Conservation (phyloP, 2,113 vertebrate species). For the Lipotes vexillifer region DNA sequence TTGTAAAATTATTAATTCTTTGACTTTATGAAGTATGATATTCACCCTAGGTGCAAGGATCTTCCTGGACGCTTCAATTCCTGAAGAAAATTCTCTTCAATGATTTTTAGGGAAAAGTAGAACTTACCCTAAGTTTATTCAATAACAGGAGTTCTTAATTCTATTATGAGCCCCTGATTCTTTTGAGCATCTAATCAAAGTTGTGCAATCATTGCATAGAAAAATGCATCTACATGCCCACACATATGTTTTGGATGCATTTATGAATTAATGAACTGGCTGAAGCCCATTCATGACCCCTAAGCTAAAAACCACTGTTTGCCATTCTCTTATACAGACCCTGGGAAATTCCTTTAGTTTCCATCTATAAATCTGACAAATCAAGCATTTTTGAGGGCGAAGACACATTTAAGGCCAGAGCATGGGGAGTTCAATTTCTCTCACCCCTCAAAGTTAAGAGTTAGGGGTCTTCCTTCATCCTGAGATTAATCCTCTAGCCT, state of each 20-base stretch:
- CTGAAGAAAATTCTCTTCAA: not conserved
- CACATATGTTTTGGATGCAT: not conserved
- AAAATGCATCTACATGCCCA: not conserved
- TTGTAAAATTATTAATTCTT: not conserved
- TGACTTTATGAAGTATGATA: slow-evolving; percentile 12
- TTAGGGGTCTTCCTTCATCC: not conserved
- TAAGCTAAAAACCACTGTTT: not conserved
- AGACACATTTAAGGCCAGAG: not conserved
- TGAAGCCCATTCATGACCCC: not conserved
- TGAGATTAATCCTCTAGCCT: not conserved
- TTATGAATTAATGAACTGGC: not conserved
- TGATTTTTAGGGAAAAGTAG: not conserved
- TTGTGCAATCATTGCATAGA: not conserved
- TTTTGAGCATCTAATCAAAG: not conserved
- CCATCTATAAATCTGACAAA: not conserved
- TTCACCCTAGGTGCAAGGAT: not conserved
- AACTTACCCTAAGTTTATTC: not conserved
- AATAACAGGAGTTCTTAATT: not conserved
- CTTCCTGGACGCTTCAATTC: slow-evolving; percentile 10
- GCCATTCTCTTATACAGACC: not conserved
- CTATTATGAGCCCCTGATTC: not conserved
- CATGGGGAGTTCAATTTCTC: not conserved
- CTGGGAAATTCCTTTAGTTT: not conserved
- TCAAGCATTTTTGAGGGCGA: not conserved
- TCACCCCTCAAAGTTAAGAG: not conserved